Evolutionary conservation across 1,140 invertebrate species (phyloP).

Genomic region (Andricus grossulariae): DNA sequence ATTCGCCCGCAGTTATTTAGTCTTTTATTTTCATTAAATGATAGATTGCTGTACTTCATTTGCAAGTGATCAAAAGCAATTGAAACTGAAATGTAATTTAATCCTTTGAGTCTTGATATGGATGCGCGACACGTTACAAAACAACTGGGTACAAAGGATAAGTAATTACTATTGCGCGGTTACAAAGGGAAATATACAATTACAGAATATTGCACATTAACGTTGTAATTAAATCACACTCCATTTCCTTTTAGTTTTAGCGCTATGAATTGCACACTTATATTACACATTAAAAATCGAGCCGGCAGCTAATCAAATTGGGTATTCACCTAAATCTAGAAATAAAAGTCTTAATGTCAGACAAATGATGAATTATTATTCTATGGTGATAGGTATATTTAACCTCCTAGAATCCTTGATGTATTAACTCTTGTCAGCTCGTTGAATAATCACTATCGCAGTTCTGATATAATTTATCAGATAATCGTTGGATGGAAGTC

Average conservation of each 20-base stretch:
- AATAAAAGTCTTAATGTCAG: too few species aligned
- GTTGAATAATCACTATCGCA: too few species aligned
- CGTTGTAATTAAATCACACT: slow-evolving; percentile 22
- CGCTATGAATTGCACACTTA: slow-evolving; percentile 25
- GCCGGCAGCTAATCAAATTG: not conserved
- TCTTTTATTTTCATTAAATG: slow-evolving; percentile 1
- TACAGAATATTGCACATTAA: slow-evolving; percentile 21
- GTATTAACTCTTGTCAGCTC: too few species aligned
- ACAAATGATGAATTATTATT: too few species aligned
- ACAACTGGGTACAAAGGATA: slow-evolving; percentile 16
- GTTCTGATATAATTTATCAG: too few species aligned
- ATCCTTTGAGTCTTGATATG: slow-evolving; percentile 14
- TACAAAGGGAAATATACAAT: slow-evolving; percentile 22
- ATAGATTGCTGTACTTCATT: slow-evolving; percentile 1
- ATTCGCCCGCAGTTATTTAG: not conserved
- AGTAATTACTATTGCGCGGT: slow-evolving; percentile 13
- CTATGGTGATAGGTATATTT: too few species aligned
- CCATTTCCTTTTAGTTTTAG: not conserved
- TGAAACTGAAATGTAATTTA: slow-evolving; percentile 17
- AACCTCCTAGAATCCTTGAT: too few species aligned
- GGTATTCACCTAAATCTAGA: not conserved
- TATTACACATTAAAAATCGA: too few species aligned
- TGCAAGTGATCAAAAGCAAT: slow-evolving; percentile 10
- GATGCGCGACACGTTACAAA: slow-evolving; percentile 18
- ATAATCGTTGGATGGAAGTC: slow-evolving; percentile 34